Conservation (phyloP, 23 tunicate genomes). For the Halocynthia roretzi region DNA sequence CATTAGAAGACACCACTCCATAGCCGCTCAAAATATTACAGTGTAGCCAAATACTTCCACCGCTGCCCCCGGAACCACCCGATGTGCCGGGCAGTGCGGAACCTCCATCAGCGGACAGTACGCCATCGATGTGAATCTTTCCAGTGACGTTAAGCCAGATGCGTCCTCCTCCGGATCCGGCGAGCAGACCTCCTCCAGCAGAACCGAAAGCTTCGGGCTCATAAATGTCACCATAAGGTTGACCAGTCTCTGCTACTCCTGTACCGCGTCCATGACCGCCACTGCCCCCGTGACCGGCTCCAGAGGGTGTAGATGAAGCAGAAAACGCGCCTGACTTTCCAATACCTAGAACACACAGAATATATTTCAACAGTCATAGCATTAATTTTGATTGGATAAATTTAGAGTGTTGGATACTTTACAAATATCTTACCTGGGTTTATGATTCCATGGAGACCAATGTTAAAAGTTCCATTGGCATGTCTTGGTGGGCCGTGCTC, state of each 20-base stretch:
- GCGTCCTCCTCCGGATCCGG: slow-evolving; percentile 22
- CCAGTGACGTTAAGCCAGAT: slow-evolving; percentile 31
- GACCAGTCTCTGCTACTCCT: slow-evolving; percentile 19
- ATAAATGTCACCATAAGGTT: slow-evolving; percentile 28
- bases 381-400: too few species aligned
- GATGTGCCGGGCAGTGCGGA: neutral
- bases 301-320: slow-evolving; percentile 2
- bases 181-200: slow-evolving; percentile 19
- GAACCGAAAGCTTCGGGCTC: slow-evolving; percentile 30
- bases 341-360: neutral
- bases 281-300: slow-evolving; percentile 33
- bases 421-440: slow-evolving; percentile 18
- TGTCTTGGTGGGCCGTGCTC: slow-evolving; percentile 9
- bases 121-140: slow-evolving; percentile 27
- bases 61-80: slow-evolving; percentile 21
- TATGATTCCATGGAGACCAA: slow-evolving; percentile 24
- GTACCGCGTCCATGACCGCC: slow-evolving; percentile 34
- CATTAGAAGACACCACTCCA: slow-evolving; percentile 19
- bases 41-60: slow-evolving; percentile 29
- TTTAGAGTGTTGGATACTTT: too few species aligned
- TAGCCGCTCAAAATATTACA: slow-evolving; percentile 3
- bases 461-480: slow-evolving; percentile 14
- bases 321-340: slow-evolving; percentile 4
- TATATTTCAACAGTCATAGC: too few species aligned
- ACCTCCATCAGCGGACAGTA: slow-evolving; percentile 20